Base-by-base conservation (phyloP, 2,888 invertebrate genomes). In the Phaonia tiefii region DNA sequence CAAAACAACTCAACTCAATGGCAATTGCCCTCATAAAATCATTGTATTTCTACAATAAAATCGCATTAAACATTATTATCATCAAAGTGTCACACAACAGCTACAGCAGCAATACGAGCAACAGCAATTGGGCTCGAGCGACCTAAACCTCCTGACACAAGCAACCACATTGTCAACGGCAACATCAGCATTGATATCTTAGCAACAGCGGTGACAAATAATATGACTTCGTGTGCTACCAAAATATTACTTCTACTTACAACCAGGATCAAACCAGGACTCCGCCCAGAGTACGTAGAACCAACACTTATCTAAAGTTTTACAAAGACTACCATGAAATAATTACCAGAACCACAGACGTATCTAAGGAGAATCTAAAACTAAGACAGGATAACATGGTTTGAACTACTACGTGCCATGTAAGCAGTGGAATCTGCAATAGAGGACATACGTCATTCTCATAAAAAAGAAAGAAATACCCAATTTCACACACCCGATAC, bases 21-120 rank as follows among this genome's bases (percentile, higher is more conserved):
- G 72, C 75, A 78, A 81, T 75, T 81, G 78, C 75, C 78, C 78
- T 75, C 78, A 75, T 78, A 74, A 76, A 76, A 74, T 70, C 2
- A 13, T 17, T 63, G 22, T 54, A 13, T 37, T 37, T 20, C 17
- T 13, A 63, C 20, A 63, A n/a, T 39, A 39, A 63, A 42, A 63
- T 63, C 42, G 10, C 63, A 63, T 63, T 60, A 39, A 39, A 37
- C 42, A 63, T 63, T 42, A 63, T 63, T 63, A 63, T 63, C 63
- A 63, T n/a, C 51, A 51, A 51, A 17, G 31, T 31, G n/a, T n/a
- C 1, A 42, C 42, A 15, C 31, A 60, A 20, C 17, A 37, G 39
- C 11, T 1, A 60, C 39, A 17, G 39, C 60, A 60, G 15, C 37
- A 20, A 31, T 37, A 20, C 20, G 11, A 22, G 26, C 26, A 26